These are phyloP conservation scores for Struthio camelus DNA, from an alignment of 2,113 vertebrate genomes.

Conservation along the genomic window DNA sequence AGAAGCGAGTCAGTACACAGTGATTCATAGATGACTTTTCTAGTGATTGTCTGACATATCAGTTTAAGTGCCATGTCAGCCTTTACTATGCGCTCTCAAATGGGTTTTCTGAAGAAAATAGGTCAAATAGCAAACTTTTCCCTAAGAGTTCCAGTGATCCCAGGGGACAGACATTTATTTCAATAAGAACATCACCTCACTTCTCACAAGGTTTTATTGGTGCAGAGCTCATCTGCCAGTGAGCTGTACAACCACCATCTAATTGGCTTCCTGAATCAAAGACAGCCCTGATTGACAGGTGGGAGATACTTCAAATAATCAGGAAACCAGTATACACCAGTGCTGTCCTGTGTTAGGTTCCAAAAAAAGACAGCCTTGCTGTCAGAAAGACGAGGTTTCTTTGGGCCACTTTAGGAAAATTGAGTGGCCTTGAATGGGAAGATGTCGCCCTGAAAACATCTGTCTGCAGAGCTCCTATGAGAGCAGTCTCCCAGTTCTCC, in stretches of 20 bases:
- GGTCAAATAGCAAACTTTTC: neutral
- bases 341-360: neutral
- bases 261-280: neutral
- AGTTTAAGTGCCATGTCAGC: rapidly evolving
- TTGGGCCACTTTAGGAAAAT: neutral
- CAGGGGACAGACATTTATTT: neutral
- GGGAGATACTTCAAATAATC: neutral
- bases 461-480: neutral
- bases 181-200: neutral
- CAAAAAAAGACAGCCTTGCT: neutral
- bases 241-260: neutral
- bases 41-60: rapidly evolving
- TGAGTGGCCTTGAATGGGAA: neutral
- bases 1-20: neutral
- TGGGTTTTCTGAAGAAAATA: neutral
- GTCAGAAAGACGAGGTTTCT: neutral
- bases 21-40: neutral
- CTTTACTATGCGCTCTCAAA: rapidly evolving
- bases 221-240: neutral
- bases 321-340: neutral
- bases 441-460: neutral
- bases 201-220: neutral
- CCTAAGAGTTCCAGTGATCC: neutral
- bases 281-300: neutral
- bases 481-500: neutral